Evolutionary conservation across 2,113 vertebrate species (phyloP).

Genomic region (Nanger granti): DNA sequence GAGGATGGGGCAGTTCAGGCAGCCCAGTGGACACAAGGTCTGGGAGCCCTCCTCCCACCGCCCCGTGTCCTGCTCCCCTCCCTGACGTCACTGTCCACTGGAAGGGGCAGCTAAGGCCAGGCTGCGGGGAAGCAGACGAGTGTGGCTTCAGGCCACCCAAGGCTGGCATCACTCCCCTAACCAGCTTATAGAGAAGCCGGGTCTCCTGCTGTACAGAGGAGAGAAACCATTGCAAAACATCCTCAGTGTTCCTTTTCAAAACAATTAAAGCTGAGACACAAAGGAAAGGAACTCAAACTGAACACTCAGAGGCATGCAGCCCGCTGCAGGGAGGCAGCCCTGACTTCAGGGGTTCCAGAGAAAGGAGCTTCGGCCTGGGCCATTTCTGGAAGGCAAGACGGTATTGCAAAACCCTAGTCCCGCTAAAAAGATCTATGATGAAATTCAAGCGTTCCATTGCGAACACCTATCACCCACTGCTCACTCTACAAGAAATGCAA

Average conservation of each 20-base stretch:
- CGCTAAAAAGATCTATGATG: neutral
- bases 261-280: neutral
- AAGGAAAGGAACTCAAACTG: neutral
- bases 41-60: neutral
- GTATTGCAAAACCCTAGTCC: neutral
- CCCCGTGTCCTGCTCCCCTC: neutral
- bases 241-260: neutral
- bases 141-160: neutral
- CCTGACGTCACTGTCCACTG: neutral
- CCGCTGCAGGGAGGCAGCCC: neutral
- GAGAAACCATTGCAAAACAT: neutral
- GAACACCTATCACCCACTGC: neutral
- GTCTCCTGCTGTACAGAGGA: neutral
- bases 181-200: neutral
- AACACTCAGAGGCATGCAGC: neutral
- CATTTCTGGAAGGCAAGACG: neutral
- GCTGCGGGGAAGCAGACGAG: neutral
- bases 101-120: neutral
- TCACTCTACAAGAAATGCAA: neutral
- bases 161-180: neutral
- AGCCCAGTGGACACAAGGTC: neutral
- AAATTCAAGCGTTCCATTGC: neutral
- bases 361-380: neutral
- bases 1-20: rapidly evolving
- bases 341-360: neutral